phyloP scores from a whole-genome alignment of 2,888 invertebrate species.

The Timema cristinae region DNA sequence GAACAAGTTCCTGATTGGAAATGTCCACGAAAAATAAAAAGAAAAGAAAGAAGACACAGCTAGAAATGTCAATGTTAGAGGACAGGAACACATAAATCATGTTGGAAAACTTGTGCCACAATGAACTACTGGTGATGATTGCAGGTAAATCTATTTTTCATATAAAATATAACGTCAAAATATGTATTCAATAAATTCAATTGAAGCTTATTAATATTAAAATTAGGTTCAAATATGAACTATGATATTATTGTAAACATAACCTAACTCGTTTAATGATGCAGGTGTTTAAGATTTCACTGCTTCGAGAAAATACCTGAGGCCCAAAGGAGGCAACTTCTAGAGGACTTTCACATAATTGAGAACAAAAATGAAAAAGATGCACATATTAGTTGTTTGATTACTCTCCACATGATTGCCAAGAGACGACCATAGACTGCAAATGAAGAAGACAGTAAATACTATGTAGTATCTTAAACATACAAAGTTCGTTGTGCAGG shows the following conservation, averaged over 20 bases:
- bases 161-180: background rate
- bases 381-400: background rate
- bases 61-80: background rate
- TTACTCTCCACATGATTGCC: background rate
- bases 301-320: slow-evolving; percentile 3
- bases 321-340: background rate
- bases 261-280: background rate
- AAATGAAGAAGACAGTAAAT: background rate
- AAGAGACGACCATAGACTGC: background rate
- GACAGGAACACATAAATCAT: background rate
- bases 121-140: background rate
- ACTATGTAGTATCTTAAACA: background rate
- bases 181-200: background rate
- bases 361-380: background rate
- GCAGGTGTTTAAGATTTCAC: background rate
- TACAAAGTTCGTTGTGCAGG: background rate
- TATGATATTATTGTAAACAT: background rate
- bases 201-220: background rate
- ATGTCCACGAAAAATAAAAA: background rate
- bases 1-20: background rate
- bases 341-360: background rate
- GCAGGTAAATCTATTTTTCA: background rate
- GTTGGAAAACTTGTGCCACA: background rate
- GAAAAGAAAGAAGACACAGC: background rate
- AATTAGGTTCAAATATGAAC: background rate